These are phyloP conservation scores for Conistra vaccinii DNA, from an alignment of 2,888 invertebrate species.

Conservation along the genomic window DNA sequence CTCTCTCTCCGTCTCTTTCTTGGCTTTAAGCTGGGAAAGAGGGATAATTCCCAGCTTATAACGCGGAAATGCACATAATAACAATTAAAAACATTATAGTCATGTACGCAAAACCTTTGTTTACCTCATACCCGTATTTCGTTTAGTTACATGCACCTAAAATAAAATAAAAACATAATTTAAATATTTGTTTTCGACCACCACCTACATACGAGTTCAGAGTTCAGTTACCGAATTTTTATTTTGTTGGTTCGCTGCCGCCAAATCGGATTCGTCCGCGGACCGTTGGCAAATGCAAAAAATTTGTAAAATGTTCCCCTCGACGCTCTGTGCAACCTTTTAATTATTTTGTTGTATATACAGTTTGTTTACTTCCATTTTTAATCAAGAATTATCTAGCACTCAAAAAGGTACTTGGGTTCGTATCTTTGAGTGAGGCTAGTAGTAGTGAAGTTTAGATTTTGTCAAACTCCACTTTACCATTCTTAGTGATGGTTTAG, in stretches of 20 bases:
- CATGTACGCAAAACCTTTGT: constrained; percentile 2
- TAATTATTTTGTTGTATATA: constrained; percentile 54
- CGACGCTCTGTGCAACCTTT: constrained; percentile 37
- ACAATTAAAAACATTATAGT: background rate
- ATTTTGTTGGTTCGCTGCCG: constrained; percentile 43
- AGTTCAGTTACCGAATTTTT: constrained; percentile 32
- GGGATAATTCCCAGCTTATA: background rate
- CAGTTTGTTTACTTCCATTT: constrained; percentile 30
- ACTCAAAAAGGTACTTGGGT: background rate
- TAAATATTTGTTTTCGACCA: constrained; percentile 21
- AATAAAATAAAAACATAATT: constrained; percentile 48
- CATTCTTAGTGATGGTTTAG: background rate
- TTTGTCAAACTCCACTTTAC: background rate
- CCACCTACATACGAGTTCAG: constrained; percentile 4
- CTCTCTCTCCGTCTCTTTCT: background rate
- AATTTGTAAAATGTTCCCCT: constrained; percentile 42
- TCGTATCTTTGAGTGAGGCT: too few species aligned
- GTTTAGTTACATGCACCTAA: background rate
- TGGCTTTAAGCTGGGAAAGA: background rate
- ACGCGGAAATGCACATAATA: background rate
- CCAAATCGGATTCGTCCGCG: constrained; percentile 38
- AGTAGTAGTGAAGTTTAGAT: background rate
- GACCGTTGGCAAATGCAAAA: constrained; percentile 58
- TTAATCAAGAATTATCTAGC: background rate
- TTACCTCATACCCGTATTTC: background rate